Conservation (phyloP, 2,888 invertebrate species). For the Leptarthrus brevirostris region DNA sequence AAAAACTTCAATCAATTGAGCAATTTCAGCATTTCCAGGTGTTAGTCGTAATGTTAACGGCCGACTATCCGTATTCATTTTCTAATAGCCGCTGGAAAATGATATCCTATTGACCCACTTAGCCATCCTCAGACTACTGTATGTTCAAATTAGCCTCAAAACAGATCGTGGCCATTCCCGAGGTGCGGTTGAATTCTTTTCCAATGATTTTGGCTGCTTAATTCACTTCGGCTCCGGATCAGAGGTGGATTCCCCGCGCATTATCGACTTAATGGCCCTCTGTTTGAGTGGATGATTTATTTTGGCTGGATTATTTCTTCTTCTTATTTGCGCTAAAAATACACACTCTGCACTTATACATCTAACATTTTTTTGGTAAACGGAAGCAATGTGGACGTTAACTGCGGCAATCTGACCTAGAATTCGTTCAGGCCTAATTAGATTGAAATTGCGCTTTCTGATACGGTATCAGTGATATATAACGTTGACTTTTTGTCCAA, state of each 20-base stretch:
- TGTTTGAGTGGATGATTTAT: slow-evolving; percentile 38
- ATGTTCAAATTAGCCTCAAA: not conserved
- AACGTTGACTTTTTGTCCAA: too few relatives aligned
- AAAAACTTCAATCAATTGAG: slow-evolving; percentile 21
- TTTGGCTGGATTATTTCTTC: slow-evolving; percentile 19
- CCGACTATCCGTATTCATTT: not conserved
- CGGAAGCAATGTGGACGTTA: slow-evolving; percentile 26
- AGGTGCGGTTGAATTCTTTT: slow-evolving; percentile 38
- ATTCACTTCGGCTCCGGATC: slow-evolving; percentile 20
- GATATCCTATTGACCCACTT: slow-evolving; percentile 40
- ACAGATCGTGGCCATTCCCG: not conserved
- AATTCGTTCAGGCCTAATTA: slow-evolving; percentile 5
- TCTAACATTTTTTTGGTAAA: slow-evolving; percentile 26
- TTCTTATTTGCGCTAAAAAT: slow-evolving; percentile 29
- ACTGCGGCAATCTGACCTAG: slow-evolving; percentile 1
- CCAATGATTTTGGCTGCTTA: slow-evolving; percentile 29
- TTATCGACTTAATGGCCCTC: slow-evolving; percentile 36
- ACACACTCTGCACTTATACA: not conserved
- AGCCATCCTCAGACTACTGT: slow-evolving; percentile 10
- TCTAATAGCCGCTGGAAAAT: not conserved
- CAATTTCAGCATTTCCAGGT: slow-evolving; percentile 30
- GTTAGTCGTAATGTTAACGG: slow-evolving; percentile 20
- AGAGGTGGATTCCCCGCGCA: slow-evolving; percentile 24
- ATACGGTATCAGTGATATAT: too few relatives aligned
- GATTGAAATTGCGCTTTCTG: not conserved